These are phyloP conservation scores for Drosophila nannoptera DNA, from an alignment of 1,140 invertebrate genomes.

Conservation along the genomic window DNA sequence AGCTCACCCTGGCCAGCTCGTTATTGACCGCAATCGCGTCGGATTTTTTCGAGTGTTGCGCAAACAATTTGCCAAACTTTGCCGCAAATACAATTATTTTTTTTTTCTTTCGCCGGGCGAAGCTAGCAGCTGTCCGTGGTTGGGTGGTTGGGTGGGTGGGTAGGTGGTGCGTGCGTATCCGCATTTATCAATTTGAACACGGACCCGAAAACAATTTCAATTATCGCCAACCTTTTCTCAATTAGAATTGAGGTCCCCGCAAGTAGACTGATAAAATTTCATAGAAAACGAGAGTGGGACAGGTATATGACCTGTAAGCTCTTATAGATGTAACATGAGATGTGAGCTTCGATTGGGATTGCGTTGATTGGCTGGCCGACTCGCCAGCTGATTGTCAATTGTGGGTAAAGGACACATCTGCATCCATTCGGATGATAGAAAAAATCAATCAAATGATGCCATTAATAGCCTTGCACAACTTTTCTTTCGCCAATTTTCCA, in stretches of 20 bases:
- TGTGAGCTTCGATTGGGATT: too few relatives aligned
- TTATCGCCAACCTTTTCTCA: conserved; percentile 60
- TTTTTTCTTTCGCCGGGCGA: conserved; percentile 4
- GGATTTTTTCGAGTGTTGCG: conserved; percentile 62
- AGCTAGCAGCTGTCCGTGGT: too few relatives aligned
- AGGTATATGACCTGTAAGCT: too few relatives aligned
- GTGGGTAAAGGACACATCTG: too few relatives aligned
- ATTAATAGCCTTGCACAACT: too few relatives aligned
- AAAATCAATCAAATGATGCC: too few relatives aligned
- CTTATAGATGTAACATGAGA: too few relatives aligned
- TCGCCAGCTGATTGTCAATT: too few relatives aligned
- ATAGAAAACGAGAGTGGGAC: background rate
- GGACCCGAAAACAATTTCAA: conserved; percentile 49
- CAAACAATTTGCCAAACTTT: conserved; percentile 55
- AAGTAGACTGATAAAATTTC: background rate
- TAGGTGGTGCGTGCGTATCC: conserved; percentile 10
- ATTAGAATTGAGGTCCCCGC: conserved; percentile 39
- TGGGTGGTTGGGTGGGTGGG: too few relatives aligned
- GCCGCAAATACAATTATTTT: conserved; percentile 53
- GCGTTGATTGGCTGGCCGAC: too few relatives aligned
- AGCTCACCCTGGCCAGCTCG: conserved; percentile 44
- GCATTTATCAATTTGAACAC: conserved; percentile 49
- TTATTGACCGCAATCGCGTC: conserved; percentile 50
- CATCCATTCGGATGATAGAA: too few relatives aligned
- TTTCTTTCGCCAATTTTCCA: conserved; percentile 8